Evolutionary conservation across 2,797 vertebrate genomes (phyloP).

Genomic region (Hozukius guyotensis): DNA sequence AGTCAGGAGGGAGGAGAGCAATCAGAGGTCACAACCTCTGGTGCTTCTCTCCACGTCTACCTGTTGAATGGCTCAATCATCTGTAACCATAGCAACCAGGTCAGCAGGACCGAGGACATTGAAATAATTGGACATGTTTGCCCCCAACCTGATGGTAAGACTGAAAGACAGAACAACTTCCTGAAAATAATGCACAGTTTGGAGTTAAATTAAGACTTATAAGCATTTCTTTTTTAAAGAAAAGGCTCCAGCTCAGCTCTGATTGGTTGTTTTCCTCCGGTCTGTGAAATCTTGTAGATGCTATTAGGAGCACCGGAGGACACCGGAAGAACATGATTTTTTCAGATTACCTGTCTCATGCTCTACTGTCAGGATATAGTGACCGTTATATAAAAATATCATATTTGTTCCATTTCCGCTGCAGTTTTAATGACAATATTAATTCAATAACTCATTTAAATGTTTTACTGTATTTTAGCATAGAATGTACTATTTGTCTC

Average conservation of each 20-base stretch:
- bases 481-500: background rate
- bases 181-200: background rate
- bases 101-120: background rate
- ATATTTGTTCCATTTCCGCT: too few relatives aligned
- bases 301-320: too few relatives aligned
- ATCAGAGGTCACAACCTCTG: background rate
- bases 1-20: conserved; percentile 1
- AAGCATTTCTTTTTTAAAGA: too few relatives aligned
- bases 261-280: too few relatives aligned
- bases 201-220: too few relatives aligned
- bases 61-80: background rate
- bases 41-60: background rate
- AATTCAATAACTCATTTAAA: background rate
- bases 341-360: too few relatives aligned
- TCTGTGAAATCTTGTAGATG: too few relatives aligned
- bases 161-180: background rate
- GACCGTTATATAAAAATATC: too few relatives aligned
- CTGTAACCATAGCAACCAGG: background rate
- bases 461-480: background rate
- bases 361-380: too few relatives aligned
- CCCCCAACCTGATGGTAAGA: rapidly evolving
- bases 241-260: too few relatives aligned
- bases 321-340: too few relatives aligned
- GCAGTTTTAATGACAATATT: background rate
- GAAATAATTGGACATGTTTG: rapidly evolving